Evolutionary conservation across 2,113 vertebrate species (phyloP).

Genomic region (Lepidothrix coronata): DNA sequence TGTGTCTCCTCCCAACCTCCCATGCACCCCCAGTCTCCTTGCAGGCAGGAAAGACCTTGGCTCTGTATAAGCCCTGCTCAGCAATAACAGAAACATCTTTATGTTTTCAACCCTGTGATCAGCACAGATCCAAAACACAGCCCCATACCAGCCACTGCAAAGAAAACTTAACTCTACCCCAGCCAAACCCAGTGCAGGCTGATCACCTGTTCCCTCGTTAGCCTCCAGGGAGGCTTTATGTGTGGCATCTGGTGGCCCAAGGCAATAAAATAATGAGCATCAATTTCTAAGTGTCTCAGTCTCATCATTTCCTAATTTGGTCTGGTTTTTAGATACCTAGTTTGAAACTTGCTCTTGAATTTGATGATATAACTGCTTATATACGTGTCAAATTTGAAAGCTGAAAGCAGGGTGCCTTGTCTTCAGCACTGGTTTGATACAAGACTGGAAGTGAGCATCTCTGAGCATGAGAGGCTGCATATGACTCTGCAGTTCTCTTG

Average conservation of each 20-base stretch:
- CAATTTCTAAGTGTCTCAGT: background rate
- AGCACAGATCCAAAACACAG: background rate
- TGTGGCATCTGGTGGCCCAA: background rate
- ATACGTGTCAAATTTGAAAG: background rate
- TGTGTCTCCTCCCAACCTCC: background rate
- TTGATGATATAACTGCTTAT: background rate
- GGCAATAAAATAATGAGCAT: conserved; percentile 4
- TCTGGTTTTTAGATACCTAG: background rate
- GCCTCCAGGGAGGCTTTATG: background rate
- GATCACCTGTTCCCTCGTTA: background rate
- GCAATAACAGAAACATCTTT: background rate
- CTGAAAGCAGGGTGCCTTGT: background rate
- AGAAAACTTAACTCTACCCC: background rate
- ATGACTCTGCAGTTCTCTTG: background rate
- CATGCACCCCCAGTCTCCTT: background rate
- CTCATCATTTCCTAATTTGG: background rate
- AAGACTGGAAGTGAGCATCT: background rate
- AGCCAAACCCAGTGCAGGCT: background rate
- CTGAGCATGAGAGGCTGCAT: background rate
- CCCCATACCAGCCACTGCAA: background rate
- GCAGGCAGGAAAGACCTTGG: background rate
- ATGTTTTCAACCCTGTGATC: background rate
- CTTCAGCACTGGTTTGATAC: background rate
- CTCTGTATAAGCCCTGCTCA: background rate
- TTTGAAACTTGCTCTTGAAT: background rate